These are phyloP conservation scores for Neomicropteryx cornuta DNA, from an alignment of 1,140 invertebrate species.

Conservation along the genomic window DNA sequence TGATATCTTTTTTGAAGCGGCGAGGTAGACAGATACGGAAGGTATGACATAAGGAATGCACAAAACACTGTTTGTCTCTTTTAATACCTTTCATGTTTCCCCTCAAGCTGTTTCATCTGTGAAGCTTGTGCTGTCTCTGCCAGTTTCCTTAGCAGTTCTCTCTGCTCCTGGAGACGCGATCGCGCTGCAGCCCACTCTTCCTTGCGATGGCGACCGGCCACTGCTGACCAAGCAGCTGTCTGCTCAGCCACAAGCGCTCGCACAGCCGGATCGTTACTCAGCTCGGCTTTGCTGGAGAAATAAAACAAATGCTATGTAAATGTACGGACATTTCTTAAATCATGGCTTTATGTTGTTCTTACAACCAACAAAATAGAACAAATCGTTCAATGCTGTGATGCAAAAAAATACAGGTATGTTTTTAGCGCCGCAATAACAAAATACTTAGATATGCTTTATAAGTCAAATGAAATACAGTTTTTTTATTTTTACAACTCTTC, in stretches of 20 bases:
- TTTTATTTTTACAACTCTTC: too few relatives aligned
- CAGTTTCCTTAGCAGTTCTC: constrained; percentile 74
- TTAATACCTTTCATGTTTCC: constrained; percentile 82
- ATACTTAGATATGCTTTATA: too few relatives aligned
- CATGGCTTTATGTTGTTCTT: too few relatives aligned
- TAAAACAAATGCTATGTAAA: constrained; percentile 10
- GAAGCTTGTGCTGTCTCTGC: constrained; percentile 72
- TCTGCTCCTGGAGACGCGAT: constrained; percentile 73
- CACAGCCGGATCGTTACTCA: constrained; percentile 66
- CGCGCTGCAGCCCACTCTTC: constrained; percentile 85
- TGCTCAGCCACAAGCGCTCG: constrained; percentile 79
- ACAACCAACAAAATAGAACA: too few relatives aligned
- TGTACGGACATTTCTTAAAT: constrained; percentile 1
- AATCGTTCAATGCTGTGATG: too few relatives aligned
- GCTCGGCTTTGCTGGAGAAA: constrained; percentile 60
- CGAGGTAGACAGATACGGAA: too few relatives aligned
- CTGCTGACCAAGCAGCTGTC: constrained; percentile 87
- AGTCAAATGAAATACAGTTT: too few relatives aligned
- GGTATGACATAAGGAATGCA: too few relatives aligned
- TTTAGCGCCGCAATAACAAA: too few relatives aligned
- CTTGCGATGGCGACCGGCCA: constrained; percentile 78
- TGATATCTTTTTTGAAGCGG: too few relatives aligned
- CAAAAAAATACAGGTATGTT: too few relatives aligned
- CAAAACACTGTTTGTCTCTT: too few relatives aligned
- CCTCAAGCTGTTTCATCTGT: constrained; percentile 86